Percentiles rank a stretch among this genome's conserved stretches.
These are phyloP conservation scores for Acrocephalus arundinaceus DNA, from an alignment of 2,113 vertebrate species.

Conservation along the genomic window DNA sequence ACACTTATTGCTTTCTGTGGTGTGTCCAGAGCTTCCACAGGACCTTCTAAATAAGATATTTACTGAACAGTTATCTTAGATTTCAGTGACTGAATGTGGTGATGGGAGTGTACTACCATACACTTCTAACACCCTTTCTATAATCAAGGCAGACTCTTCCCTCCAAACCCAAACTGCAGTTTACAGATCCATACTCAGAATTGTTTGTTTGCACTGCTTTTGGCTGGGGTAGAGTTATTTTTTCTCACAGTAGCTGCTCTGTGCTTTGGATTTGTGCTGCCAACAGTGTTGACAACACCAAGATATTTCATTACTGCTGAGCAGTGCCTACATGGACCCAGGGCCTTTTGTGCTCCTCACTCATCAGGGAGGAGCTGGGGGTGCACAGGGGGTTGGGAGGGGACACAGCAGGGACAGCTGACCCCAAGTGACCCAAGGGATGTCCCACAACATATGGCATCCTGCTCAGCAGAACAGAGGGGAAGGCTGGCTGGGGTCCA, in stretches of 20 bases:
- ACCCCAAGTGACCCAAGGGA: background rate
- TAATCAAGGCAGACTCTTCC: background rate
- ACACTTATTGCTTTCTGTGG: background rate
- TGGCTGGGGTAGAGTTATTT: background rate
- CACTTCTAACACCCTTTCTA: background rate
- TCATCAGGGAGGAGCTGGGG: background rate
- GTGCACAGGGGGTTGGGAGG: background rate
- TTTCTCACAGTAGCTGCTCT: background rate
- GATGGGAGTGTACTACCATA: background rate
- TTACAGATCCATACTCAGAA: background rate
- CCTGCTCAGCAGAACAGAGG: background rate
- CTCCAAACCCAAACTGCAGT: background rate
- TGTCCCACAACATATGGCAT: background rate
- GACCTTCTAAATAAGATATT: background rate
- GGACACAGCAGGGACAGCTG: background rate
- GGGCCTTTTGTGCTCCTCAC: background rate
- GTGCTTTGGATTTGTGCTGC: background rate
- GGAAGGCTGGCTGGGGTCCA: background rate
- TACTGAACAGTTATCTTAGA: background rate
- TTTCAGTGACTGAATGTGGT: background rate
- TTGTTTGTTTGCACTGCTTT: background rate
- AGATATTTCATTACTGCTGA: background rate
- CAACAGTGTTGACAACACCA: background rate
- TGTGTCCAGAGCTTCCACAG: background rate
- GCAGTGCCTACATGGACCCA: background rate